Evolutionary conservation across 2,888 invertebrate genomes (phyloP), one percentile per base, ranked within the genome.

Genomic region (Ochropleura plecta): DNA sequence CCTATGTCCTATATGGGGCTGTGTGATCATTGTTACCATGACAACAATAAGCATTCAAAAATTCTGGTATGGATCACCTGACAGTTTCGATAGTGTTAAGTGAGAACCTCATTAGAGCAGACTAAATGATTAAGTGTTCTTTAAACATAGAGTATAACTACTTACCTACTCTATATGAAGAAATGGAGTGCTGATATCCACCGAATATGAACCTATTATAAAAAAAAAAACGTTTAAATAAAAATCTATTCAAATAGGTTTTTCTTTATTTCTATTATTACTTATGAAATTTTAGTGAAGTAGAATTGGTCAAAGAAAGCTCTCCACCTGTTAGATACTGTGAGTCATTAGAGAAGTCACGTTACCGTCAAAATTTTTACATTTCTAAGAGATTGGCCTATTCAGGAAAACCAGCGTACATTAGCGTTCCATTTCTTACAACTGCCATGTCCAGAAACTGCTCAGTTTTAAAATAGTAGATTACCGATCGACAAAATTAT

Each of bases 401-500:
- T 20, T 3, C 20, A 14, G 55, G 7, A 60, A n/a, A 42, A 18
- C 12, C n/a, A 7, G n/a, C n/a, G 6, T 49, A 49, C 18, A 20
- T 66, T 40, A 40, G 9, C 55, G 60, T 49, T 79, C 64, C 81
- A 69, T 76, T 69, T 46, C 18, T 18, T 49, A 60, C 40, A 9
- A 44, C 12, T 59, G 16, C 66, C 2, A 49, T 55, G 44, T 3
- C 20, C 5, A n/a, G 12, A 20, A 40, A 59, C 40, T 55, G 48
- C 62, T 73, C 16, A n/a, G 48, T 51, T 78, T 69, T 42, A 68
- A 85, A 86, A 85, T 79, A 75, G 70, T 67, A 12, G 9, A 78
- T 84, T 84, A 86, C 53, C 40, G 64, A 70, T 73, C 10, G 18
- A 75, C 55, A 12, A 14, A 67, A 73, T 72, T 81, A 86, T 86